phyloP scores from a whole-genome alignment of 2,888 invertebrate genomes.

The Protonemura montana region DNA sequence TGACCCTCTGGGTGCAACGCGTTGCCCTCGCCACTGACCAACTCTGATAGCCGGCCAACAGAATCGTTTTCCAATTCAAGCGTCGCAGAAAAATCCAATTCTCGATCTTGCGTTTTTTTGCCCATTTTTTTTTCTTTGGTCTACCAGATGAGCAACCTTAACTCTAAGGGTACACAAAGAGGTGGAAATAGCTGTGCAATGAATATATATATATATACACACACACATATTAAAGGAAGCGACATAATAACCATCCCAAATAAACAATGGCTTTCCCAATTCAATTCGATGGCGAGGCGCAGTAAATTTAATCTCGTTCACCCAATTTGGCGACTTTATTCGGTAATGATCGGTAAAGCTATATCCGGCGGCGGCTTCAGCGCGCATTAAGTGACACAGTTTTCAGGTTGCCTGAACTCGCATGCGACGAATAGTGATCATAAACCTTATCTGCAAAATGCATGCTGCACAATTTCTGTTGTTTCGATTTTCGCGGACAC shows the following conservation, averaged over 20 bases:
- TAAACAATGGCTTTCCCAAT: conserved; percentile 16
- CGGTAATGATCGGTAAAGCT: conserved; percentile 28
- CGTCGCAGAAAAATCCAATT: conserved; percentile 7
- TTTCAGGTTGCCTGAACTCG: background rate
- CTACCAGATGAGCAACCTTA: background rate
- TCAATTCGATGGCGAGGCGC: background rate
- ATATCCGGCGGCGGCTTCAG: background rate
- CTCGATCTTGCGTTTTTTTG: background rate
- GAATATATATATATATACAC: no score
- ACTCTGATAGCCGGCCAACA: conserved; percentile 20
- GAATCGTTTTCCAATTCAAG: conserved; percentile 39
- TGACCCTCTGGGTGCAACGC: background rate
- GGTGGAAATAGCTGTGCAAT: background rate
- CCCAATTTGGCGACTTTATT: background rate
- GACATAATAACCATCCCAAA: conserved; percentile 18
- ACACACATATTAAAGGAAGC: background rate
- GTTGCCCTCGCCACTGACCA: conserved; percentile 20
- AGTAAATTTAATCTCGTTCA: conserved; percentile 20
- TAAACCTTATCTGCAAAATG: conserved; percentile 18
- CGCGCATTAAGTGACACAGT: background rate
- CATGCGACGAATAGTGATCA: background rate
- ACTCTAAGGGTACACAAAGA: background rate
- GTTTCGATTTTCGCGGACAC: background rate
- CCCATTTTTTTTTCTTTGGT: background rate
- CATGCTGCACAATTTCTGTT: conserved; percentile 3